phyloP scores from a whole-genome alignment of 2,113 vertebrate genomes.

The Rhineura floridana region DNA sequence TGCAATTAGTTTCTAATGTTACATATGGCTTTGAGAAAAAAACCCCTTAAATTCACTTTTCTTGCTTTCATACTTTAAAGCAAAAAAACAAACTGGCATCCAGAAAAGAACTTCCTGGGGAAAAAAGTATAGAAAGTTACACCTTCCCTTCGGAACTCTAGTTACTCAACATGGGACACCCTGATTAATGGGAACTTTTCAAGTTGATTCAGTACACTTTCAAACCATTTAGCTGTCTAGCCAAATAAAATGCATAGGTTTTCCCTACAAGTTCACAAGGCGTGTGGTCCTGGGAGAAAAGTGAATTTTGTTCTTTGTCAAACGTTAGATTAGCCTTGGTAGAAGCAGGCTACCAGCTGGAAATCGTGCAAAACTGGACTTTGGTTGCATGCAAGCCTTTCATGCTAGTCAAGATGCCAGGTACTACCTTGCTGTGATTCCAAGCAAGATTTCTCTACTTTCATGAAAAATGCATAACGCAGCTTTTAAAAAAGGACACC shows the following conservation, averaged over 20 bases:
- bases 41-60: no score
- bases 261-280: neutral
- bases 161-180: neutral
- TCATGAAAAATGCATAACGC: no score
- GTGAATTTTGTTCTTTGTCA: neutral
- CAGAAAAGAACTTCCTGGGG: neutral
- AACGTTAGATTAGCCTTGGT: neutral
- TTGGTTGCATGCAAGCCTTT: neutral
- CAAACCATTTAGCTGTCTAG: neutral
- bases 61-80: neutral
- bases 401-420: neutral
- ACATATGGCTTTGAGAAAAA: no score
- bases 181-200: neutral
- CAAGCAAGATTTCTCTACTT: neutral
- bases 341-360: neutral
- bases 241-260: neutral
- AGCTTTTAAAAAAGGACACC: no score
- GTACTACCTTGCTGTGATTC: neutral
- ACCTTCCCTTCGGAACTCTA: neutral
- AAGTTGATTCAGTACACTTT: slow-evolving; percentile 10
- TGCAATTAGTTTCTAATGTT: neutral
- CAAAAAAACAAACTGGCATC: neutral
- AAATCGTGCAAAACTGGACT: neutral
- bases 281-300: neutral
- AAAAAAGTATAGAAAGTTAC: neutral